These are phyloP conservation scores for Timandra comae DNA, from an alignment of 2,888 invertebrate species.

Conservation along the genomic window DNA sequence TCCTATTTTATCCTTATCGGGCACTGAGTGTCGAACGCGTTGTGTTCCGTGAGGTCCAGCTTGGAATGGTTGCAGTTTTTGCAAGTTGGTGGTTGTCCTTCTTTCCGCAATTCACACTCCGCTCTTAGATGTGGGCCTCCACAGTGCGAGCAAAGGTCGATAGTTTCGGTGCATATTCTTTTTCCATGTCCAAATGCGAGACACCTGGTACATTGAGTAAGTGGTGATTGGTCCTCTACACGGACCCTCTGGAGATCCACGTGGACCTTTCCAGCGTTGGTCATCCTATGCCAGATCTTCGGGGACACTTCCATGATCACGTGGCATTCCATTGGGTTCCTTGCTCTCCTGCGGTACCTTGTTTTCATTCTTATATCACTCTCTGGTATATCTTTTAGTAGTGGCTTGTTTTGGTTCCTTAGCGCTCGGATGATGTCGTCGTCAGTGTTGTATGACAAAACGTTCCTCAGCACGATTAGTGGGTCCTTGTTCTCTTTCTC, in stretches of 20 bases:
- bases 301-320: slow-evolving; percentile 10
- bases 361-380: background rate
- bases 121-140: slow-evolving; percentile 1
- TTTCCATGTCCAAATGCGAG: slow-evolving; percentile 11
- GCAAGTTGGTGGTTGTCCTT: slow-evolving; percentile 2
- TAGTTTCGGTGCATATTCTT: slow-evolving; percentile 5
- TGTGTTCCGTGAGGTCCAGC: background rate
- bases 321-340: slow-evolving; percentile 11
- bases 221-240: slow-evolving; percentile 14
- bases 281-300: background rate
- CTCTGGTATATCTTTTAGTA: background rate
- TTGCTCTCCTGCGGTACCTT: slow-evolving; percentile 3
- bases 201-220: slow-evolving; percentile 13
- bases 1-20: slow-evolving; percentile 4
- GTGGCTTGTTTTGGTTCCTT: background rate
- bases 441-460: slow-evolving; percentile 6
- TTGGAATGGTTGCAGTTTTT: slow-evolving; percentile 3
- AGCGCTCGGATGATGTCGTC: slow-evolving; percentile 12
- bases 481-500: slow-evolving; percentile 5
- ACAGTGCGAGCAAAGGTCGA: slow-evolving; percentile 12
- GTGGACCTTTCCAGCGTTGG: background rate
- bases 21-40: slow-evolving; percentile 4
- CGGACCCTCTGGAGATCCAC: background rate
- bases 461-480: slow-evolving; percentile 1
- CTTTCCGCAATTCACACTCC: background rate